Base-by-base conservation (phyloP, 2,797 vertebrate genomes). In the Helostoma temminkii region DNA sequence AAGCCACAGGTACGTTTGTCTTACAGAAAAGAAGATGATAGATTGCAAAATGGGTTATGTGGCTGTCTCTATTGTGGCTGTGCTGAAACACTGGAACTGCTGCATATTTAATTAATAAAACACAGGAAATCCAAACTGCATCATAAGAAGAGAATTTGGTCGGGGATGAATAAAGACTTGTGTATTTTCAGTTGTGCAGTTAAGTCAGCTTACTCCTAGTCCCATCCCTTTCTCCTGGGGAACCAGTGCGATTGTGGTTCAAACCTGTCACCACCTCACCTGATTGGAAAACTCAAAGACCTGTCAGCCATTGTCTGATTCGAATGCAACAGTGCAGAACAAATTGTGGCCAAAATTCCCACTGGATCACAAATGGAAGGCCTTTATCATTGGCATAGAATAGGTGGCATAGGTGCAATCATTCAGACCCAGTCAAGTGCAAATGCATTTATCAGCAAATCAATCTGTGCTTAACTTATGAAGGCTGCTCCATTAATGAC, bases 381-480 rank as follows among this genome's bases (percentile, higher is more conserved):
- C 32, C n/a, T 65, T 78, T 66, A 59, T 39, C 36, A 83, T 88
- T 74, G 82, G 69, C 63, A 73, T 73, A n/a, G n/a, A n/a, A n/a
- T n/a, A n/a, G n/a, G n/a, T 63, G 52, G 57, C 71, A 74, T 81
- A 74, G 75, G 57, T 74, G 46, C 62, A 62, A 50, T 81, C 5
- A 62, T 68, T 88, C 76, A 70, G 26, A 45, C 60, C 53, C 60
- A 76, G 62, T 71, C 56, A 69, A 84, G 76, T 84, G 73, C 46
- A 85, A 85, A 80, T 79, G 59, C 60, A 65, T 78, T 76, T 70
- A 58, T 82, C 73, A 64, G 59, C 15, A 66, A 78, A 78, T 79
- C 11, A 78, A 81, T 89, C 36, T 49, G 19, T 28, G 24, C 48
- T 49, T 21, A 65, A 67, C 22, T 45, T 50, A 43, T 19, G 15